phyloP scores from a whole-genome alignment of 2,888 invertebrate genomes.

The Pegoplata infirma region DNA sequence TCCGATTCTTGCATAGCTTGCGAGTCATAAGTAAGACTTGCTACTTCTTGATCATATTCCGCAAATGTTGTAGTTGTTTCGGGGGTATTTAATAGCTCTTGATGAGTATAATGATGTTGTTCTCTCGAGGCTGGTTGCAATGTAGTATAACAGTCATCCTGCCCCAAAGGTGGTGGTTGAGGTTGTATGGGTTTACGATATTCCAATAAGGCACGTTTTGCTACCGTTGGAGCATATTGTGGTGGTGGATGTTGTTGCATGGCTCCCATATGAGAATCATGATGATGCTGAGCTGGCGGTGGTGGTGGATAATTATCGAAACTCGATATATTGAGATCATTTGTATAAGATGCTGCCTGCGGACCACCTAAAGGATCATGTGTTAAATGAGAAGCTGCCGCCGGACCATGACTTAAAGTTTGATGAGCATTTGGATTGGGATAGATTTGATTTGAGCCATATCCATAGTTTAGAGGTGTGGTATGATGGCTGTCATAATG shows the following conservation, averaged over 20 bases:
- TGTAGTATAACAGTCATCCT: constrained; percentile 28
- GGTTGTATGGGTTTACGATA: constrained; percentile 68
- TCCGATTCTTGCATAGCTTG: background rate
- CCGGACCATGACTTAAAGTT: constrained; percentile 24
- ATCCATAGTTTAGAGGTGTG: constrained; percentile 50
- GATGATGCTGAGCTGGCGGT: no score
- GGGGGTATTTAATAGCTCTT: constrained; percentile 41
- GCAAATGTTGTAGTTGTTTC: constrained; percentile 48
- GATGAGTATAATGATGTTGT: constrained; percentile 47
- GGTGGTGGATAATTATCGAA: constrained; percentile 67
- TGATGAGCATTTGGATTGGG: constrained; percentile 47
- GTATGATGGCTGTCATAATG: constrained; percentile 67
- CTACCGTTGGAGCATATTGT: constrained; percentile 31
- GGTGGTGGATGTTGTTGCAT: constrained; percentile 37
- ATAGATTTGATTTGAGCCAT: constrained; percentile 41
- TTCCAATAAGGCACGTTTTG: constrained; percentile 65
- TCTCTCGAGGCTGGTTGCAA: constrained; percentile 39
- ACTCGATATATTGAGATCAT: constrained; percentile 70
- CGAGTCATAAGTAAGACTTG: background rate
- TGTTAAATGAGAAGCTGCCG: constrained; percentile 42
- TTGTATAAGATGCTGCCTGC: constrained; percentile 50
- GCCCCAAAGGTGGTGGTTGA: constrained; percentile 35
- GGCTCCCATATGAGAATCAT: constrained; percentile 19
- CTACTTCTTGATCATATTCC: constrained; percentile 34
- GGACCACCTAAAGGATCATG: constrained; percentile 54